Evolutionary conservation across 1,140 invertebrate genomes (phyloP).

Genomic region (Pteromalus puparum): DNA sequence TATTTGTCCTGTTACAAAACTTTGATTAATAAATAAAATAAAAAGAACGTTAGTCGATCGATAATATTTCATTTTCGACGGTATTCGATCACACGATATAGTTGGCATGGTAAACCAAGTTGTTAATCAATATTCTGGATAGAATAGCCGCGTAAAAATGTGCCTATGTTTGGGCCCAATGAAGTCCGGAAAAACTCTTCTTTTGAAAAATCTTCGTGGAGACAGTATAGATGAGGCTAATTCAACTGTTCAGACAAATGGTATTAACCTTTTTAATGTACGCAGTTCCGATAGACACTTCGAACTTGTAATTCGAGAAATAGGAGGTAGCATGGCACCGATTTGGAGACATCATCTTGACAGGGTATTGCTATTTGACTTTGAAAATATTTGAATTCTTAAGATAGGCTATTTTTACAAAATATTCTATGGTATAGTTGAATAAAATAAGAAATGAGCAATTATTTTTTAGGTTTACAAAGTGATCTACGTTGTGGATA

Average conservation of each 20-base stretch:
- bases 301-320: constrained; percentile 77
- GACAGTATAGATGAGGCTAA: constrained; percentile 82
- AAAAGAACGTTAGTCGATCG: background rate
- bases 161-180: constrained; percentile 85
- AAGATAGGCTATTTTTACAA: too few species aligned
- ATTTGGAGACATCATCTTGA: constrained; percentile 86
- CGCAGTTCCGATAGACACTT: constrained; percentile 74
- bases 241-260: constrained; percentile 85
- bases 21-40: too few species aligned
- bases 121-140: constrained; percentile 43
- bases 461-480: constrained; percentile 71
- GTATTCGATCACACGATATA: background rate
- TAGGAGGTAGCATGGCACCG: constrained; percentile 87
- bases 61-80: background rate
- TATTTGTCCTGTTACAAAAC: background rate
- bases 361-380: constrained; percentile 67
- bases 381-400: too few species aligned
- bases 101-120: constrained; percentile 44
- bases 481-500: constrained; percentile 86
- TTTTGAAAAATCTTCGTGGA: constrained; percentile 84
- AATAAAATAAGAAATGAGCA: too few species aligned
- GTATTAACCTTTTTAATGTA: constrained; percentile 83
- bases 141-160: constrained; percentile 55
- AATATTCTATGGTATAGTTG: too few species aligned
- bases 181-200: constrained; percentile 87